Percentiles rank a stretch among this genome's conserved stretches.
These are phyloP conservation scores for Hemibagrus wyckioides DNA, from an alignment of 2,113 vertebrate genomes.

Conservation along the genomic window DNA sequence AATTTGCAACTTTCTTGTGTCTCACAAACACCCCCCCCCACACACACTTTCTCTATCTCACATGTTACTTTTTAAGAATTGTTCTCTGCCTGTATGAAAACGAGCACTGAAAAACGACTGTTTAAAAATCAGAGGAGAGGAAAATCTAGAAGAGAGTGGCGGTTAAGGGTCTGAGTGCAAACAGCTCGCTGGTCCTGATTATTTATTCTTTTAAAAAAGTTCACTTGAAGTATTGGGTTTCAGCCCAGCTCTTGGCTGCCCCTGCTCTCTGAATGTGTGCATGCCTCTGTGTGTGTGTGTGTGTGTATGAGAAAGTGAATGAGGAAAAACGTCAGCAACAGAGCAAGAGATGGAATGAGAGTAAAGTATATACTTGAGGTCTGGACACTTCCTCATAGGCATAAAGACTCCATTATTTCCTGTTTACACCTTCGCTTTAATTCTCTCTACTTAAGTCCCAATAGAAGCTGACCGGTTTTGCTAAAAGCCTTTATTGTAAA, in stretches of 20 bases:
- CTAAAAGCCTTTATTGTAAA: slow-evolving; percentile 48
- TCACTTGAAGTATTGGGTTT: slow-evolving; percentile 63
- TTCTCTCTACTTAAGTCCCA: slow-evolving; percentile 25
- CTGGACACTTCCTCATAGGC: slow-evolving; percentile 46
- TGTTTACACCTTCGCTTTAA: slow-evolving; percentile 38
- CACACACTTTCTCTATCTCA: neutral
- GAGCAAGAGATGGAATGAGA: slow-evolving; percentile 49
- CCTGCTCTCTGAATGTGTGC: slow-evolving; percentile 39
- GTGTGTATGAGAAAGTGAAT: slow-evolving; percentile 40
- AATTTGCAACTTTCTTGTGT: slow-evolving; percentile 32
- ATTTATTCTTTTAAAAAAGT: slow-evolving; percentile 69
- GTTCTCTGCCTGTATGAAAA: slow-evolving; percentile 63
- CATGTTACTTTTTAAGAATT: slow-evolving; percentile 59
- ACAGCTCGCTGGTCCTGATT: slow-evolving; percentile 63
- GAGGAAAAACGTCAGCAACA: slow-evolving; percentile 21
- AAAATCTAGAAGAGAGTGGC: slow-evolving; percentile 51
- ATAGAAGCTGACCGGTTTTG: slow-evolving; percentile 27
- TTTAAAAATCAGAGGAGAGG: slow-evolving; percentile 43
- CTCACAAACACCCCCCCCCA: too few relatives aligned
- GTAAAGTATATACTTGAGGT: slow-evolving; percentile 57
- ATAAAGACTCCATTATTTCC: slow-evolving; percentile 43
- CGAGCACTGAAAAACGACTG: slow-evolving; percentile 56
- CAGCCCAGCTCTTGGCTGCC: slow-evolving; percentile 54
- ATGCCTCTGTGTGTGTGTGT: slow-evolving; percentile 47
- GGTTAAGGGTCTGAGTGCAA: slow-evolving; percentile 64